phyloP scores from a whole-genome alignment of 2,888 invertebrate genomes.

The Pasiphila rectangulata region DNA sequence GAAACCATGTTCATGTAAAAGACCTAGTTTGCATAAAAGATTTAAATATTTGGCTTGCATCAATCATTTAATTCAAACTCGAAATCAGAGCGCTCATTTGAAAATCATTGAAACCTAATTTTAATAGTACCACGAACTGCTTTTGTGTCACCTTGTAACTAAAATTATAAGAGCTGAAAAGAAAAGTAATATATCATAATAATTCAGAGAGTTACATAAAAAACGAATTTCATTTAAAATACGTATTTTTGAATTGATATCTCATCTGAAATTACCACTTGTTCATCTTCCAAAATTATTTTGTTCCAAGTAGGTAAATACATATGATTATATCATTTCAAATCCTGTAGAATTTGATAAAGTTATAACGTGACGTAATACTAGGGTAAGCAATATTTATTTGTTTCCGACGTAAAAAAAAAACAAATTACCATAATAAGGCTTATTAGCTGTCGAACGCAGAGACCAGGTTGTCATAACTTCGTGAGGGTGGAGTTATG shows the following conservation, averaged over 20 bases:
- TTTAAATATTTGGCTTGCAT: too few species aligned
- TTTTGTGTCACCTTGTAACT: not conserved
- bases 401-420: constrained; percentile 28
- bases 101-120: not conserved
- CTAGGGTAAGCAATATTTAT: not conserved
- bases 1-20: not conserved
- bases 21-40: not conserved
- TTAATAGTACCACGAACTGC: not conserved
- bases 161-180: not conserved
- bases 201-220: too few species aligned
- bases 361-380: not conserved
- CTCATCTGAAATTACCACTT: too few species aligned
- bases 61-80: not conserved
- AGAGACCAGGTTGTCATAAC: constrained; percentile 49
- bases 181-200: too few species aligned
- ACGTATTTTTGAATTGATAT: too few species aligned
- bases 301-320: too few species aligned
- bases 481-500: constrained; percentile 31
- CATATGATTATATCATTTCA: too few species aligned
- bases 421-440: constrained; percentile 28
- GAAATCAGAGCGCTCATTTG: not conserved
- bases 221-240: too few species aligned
- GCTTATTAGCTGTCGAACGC: constrained; percentile 53
- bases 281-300: too few species aligned
- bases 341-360: too few species aligned